Percentiles rank a stretch among this genome's conserved stretches.
Evolutionary conservation across 2,113 vertebrate genomes (phyloP).

Genomic region (Tragulus kanchil): DNA sequence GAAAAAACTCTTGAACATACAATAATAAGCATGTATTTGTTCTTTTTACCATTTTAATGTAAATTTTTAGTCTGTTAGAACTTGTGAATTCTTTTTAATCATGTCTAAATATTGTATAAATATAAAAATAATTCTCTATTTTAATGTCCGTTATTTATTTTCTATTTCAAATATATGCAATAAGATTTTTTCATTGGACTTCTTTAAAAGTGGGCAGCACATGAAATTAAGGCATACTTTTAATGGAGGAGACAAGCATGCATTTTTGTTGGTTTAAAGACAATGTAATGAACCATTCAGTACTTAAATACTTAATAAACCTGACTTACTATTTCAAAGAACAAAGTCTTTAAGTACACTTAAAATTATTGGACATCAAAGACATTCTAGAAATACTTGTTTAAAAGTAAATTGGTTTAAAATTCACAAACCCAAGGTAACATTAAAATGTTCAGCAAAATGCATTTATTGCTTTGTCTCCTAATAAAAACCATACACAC

Average conservation of each 20-base stretch:
- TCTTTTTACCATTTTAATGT: not conserved
- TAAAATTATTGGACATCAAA: not conserved
- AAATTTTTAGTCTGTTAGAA: constrained; percentile 3
- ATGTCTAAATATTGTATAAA: not conserved
- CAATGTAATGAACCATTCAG: constrained; percentile 40
- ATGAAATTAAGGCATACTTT: constrained; percentile 37
- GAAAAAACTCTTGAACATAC: constrained; percentile 30
- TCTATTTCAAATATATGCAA: not conserved
- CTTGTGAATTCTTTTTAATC: constrained; percentile 38
- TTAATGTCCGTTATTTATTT: constrained; percentile 41
- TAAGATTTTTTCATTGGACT: constrained; percentile 42
- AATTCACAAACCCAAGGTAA: constrained; percentile 18
- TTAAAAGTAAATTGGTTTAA: constrained; percentile 50
- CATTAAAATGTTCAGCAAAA: constrained; percentile 25
- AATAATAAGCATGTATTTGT: constrained; percentile 35
- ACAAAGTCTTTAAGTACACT: not conserved
- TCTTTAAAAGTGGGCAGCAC: not conserved
- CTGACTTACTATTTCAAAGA: constrained; percentile 9
- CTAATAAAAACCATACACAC: not conserved
- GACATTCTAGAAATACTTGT: not conserved
- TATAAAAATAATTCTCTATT: constrained; percentile 12
- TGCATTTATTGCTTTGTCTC: constrained; percentile 8
- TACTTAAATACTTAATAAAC: constrained; percentile 57
- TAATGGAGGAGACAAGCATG: not conserved
- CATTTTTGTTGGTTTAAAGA: constrained; percentile 30